Evolutionary conservation across 2,888 invertebrate species (phyloP).

Genomic region (Periphyllus acericola): DNA sequence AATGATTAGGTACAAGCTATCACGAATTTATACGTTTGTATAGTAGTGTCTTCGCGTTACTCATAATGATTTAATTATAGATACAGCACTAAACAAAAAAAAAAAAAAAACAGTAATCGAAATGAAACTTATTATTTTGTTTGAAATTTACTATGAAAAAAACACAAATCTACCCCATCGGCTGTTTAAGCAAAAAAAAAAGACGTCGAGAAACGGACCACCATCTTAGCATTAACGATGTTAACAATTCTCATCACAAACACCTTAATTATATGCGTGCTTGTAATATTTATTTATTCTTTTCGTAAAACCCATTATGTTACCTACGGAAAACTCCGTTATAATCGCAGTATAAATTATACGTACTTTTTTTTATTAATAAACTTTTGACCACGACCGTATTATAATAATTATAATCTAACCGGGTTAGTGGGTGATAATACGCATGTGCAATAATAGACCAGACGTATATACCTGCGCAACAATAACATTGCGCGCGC

Average conservation of each 20-base stretch:
- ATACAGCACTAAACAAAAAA: neutral
- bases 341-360: neutral
- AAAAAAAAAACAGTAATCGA: neutral
- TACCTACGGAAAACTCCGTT: neutral
- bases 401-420: conserved; percentile 35
- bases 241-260: neutral
- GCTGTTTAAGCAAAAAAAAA: neutral
- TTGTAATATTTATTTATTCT: neutral
- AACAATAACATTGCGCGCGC: conserved; percentile 2
- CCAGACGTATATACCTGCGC: neutral
- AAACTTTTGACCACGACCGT: neutral
- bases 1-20: neutral
- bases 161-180: neutral
- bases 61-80: neutral
- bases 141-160: neutral
- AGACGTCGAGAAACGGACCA: neutral
- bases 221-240: neutral
- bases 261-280: neutral
- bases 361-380: neutral
- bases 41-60: neutral
- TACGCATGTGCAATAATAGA: neutral
- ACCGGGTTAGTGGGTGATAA: conserved; percentile 53
- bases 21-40: neutral
- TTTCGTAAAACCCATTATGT: neutral
- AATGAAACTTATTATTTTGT: neutral